phyloP scores from a whole-genome alignment of 2,797 vertebrate genomes.

The Carapus acus region DNA sequence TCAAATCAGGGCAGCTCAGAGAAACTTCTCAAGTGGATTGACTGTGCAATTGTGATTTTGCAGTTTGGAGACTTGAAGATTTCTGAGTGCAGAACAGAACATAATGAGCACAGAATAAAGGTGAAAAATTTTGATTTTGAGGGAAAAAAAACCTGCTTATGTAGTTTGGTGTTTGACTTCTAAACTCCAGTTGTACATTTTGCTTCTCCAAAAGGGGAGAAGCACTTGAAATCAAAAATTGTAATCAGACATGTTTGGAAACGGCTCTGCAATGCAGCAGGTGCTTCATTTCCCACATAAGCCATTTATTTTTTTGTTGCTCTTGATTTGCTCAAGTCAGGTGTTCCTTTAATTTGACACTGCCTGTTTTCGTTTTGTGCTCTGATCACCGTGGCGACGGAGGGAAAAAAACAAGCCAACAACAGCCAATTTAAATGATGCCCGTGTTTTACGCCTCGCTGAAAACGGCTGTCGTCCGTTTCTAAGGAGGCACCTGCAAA shows the following conservation, averaged over 20 bases:
- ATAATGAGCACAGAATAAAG: no score
- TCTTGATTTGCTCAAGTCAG: constrained; percentile 48
- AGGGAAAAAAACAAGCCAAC: constrained; percentile 2
- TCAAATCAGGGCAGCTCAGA: no score
- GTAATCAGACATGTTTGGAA: constrained; percentile 28
- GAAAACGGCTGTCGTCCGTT: constrained; percentile 32
- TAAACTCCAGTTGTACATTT: constrained; percentile 8
- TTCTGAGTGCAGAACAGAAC: no score
- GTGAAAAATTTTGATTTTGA: no score
- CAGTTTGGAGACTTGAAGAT: no score
- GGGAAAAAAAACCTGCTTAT: no score
- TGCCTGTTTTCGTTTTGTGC: constrained; percentile 51
- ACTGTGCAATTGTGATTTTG: no score
- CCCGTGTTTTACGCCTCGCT: constrained; percentile 49
- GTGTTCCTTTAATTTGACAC: constrained; percentile 37
- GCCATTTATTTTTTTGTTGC: constrained; percentile 39
- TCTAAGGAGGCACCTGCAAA: constrained; percentile 39
- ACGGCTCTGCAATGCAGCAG: constrained; percentile 10
- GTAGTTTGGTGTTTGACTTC: neutral
- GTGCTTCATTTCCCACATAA: constrained; percentile 21
- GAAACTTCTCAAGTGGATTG: no score
- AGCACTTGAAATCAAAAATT: constrained; percentile 13
- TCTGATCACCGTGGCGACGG: constrained; percentile 45
- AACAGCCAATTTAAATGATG: constrained; percentile 17
- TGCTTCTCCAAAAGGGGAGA: constrained; percentile 13